Percentiles rank a stretch among this genome's conserved stretches.
phyloP scores from a whole-genome alignment of 2,888 invertebrate genomes.

The Drosophila meridionalis region DNA sequence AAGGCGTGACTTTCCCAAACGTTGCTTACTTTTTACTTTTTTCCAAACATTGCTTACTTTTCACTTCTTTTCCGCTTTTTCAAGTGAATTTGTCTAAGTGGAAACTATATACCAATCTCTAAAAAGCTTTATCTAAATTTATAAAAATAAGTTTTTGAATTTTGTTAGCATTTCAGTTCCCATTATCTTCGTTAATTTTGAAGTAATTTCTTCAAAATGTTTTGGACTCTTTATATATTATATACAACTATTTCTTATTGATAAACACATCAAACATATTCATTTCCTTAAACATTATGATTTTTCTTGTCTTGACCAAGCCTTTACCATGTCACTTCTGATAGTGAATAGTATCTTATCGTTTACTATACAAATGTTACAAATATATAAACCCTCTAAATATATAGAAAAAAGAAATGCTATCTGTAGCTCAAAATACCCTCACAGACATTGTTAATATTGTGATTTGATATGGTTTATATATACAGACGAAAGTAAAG shows the following conservation, averaged over 20 bases:
- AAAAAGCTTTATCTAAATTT: too few species aligned
- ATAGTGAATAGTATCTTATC: slow-evolving; percentile 9
- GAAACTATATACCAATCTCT: too few species aligned
- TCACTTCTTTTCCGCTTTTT: too few species aligned
- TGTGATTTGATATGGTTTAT: neutral
- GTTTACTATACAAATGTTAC: neutral
- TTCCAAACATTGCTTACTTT: too few species aligned
- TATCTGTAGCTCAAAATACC: neutral
- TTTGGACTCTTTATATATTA: neutral
- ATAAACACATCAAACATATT: neutral
- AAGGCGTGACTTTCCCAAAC: too few species aligned
- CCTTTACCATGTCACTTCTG: neutral
- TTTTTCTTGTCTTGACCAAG: neutral
- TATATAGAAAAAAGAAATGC: neutral
- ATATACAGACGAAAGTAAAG: too few species aligned
- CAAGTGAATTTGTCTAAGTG: too few species aligned
- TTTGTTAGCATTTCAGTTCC: too few species aligned
- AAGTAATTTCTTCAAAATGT: too few species aligned
- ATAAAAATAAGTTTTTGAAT: too few species aligned
- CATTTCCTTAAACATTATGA: neutral
- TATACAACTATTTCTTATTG: neutral
- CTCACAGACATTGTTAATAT: neutral
- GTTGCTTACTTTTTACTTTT: too few species aligned
- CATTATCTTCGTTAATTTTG: too few species aligned
- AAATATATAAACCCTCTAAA: neutral